A percentile compares a stretch with the other conserved stretches of the same genome.
phyloP scores from a whole-genome alignment of 2,113 vertebrate genomes.

The Chloroceryle aenea region DNA sequence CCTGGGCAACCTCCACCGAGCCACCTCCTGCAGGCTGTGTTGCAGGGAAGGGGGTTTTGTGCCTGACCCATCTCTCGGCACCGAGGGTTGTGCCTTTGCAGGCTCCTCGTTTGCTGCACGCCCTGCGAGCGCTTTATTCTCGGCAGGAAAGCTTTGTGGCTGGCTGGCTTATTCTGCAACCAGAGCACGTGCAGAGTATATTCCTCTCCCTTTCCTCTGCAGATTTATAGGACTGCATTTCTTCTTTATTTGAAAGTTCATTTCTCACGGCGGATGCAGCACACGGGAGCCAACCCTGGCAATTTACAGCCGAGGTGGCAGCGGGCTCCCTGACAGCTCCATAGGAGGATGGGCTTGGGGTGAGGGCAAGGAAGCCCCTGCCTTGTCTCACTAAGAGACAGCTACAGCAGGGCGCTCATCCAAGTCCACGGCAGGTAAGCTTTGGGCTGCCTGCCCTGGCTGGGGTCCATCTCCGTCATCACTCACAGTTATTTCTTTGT shows the following conservation, averaged over 20 bases:
- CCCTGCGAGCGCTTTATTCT: not conserved
- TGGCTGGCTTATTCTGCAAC: not conserved
- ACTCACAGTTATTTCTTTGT: not conserved
- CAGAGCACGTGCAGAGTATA: not conserved
- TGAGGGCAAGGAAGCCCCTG: not conserved
- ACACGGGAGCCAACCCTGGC: not conserved
- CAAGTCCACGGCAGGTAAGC: not conserved
- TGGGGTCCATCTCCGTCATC: not conserved
- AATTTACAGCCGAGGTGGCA: not conserved
- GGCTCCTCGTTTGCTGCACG: not conserved
- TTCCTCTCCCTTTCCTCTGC: not conserved
- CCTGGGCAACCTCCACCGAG: not conserved
- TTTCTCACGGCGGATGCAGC: not conserved
- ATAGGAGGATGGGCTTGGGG: fast-evolving
- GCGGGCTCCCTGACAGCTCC: not conserved
- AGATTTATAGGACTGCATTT: not conserved
- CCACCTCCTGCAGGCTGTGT: no score
- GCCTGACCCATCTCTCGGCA: not conserved
- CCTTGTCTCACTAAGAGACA: not conserved
- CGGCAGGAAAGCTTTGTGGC: not conserved
- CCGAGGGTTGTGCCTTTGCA: fast-evolving
- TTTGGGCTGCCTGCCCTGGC: not conserved
- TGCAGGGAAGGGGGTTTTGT: not conserved
- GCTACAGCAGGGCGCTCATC: not conserved
- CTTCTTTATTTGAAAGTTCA: not conserved